Evolutionary conservation across 2,113 vertebrate species (phyloP), one percentile per base, ranked within the genome.

Genomic region (Micromys minutus): DNA sequence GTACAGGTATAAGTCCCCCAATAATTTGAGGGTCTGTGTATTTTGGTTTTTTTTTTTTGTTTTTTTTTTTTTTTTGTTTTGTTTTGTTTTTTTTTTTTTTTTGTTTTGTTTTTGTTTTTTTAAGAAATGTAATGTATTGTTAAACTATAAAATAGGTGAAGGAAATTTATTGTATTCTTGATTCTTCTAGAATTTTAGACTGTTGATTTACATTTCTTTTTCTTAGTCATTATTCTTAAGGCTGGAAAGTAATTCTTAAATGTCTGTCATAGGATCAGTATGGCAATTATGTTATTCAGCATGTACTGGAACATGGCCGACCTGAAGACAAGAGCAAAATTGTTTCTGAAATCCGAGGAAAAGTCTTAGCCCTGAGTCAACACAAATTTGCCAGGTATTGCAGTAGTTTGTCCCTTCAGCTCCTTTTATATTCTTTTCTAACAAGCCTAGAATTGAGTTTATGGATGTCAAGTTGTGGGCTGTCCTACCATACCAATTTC

Each of bases 311-410:
- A 97, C 99, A 99, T 1, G 99, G 99, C 79, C 98, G 99, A 67
- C 99, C 99, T 71, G 99, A 99, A 97, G 99, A 99, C 97, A 99
- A 99, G 97, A 99, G 99, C 98, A 99, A 99, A 98, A 99, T 99
- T 31, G 99, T 99, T 96, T 99, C 99, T 34, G 99, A 99, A 98
- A 99, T 99, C 97, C 98, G 99, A 89, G 99, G 99, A 61, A 99
- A 99, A 97, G 99, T 99, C 95, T 98, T 99, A 89, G 98, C 99
- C 96, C 98, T 99, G 97, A 99, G 99, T 98, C 99, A 99, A 96
- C 99, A 99, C 98, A 99, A 99, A 97, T 99, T 99, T 99, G 99
- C 99, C 97, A 99, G 99, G 99, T 99, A 98, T 96, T 98, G 13
- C 26, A 67, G 34, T 93, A 31, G 5, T 69, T 83, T 65, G 0